A percentile compares a stretch with the other conserved stretches of the same genome.
phyloP scores from a whole-genome alignment of 2,113 vertebrate species.

The Chiloscyllium plagiosum region DNA sequence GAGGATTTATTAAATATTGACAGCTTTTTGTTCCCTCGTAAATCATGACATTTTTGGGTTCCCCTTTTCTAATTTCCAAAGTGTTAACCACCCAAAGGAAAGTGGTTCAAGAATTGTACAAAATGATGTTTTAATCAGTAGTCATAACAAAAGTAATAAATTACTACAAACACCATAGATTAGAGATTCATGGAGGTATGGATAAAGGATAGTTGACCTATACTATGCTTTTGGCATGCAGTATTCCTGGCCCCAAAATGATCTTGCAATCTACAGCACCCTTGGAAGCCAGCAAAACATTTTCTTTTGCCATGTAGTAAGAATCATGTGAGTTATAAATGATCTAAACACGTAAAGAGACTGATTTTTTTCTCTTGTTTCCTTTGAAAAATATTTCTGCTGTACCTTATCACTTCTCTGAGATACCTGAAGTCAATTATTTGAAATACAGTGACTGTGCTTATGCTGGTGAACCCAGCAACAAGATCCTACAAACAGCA shows the following conservation, averaged over 20 bases:
- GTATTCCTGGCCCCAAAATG: neutral
- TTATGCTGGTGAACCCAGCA: neutral
- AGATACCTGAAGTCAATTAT: neutral
- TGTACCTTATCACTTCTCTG: neutral
- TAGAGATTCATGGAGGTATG: neutral
- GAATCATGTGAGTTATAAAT: neutral
- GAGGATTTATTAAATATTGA: neutral
- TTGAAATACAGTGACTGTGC: neutral
- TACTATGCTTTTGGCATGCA: neutral
- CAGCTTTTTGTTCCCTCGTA: neutral
- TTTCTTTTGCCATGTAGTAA: neutral
- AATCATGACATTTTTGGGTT: neutral
- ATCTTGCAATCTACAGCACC: neutral
- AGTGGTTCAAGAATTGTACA: neutral
- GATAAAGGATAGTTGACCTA: too few species aligned
- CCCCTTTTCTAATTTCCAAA: neutral
- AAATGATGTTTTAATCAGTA: neutral
- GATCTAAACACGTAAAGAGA: neutral
- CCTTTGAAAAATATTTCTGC: neutral
- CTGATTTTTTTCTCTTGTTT: neutral
- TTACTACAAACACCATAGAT: neutral
- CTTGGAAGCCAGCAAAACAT: neutral
- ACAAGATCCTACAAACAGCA: neutral
- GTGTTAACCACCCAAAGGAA: neutral
- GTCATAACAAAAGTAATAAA: neutral